Percentiles rank a stretch among this genome's conserved stretches.
These are phyloP conservation scores for Acromyrmex heyeri DNA, from an alignment of 1,140 invertebrate genomes.

Conservation along the genomic window DNA sequence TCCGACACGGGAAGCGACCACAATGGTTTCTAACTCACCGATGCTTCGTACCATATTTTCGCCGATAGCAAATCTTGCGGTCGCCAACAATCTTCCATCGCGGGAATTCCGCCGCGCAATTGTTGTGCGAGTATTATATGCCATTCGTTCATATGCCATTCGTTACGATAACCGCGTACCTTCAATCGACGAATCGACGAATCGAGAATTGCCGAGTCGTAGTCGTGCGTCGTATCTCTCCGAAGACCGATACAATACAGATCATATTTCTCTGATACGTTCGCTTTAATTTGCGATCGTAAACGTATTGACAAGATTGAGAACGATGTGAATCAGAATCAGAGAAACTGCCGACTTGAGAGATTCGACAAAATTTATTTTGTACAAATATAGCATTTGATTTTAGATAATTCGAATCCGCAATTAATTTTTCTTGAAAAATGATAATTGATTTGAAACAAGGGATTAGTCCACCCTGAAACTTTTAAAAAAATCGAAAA, in stretches of 20 bases:
- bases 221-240: slow-evolving; percentile 26
- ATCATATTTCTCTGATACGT: slow-evolving; percentile 47
- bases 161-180: slow-evolving; percentile 35
- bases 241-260: slow-evolving; percentile 30
- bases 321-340: slow-evolving; percentile 33
- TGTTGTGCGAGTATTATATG: slow-evolving; percentile 10
- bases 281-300: slow-evolving; percentile 45
- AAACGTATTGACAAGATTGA: slow-evolving; percentile 45
- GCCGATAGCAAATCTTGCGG: slow-evolving; percentile 43
- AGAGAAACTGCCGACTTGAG: neutral
- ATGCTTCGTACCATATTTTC: slow-evolving; percentile 35
- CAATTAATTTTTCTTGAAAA: neutral
- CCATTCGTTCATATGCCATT: slow-evolving; percentile 25
- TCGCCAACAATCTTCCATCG: slow-evolving; percentile 26
- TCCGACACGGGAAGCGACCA: neutral
- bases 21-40: slow-evolving; percentile 36
- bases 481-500: too few relatives aligned
- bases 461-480: too few relatives aligned
- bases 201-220: slow-evolving; percentile 53
- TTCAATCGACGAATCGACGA: slow-evolving; percentile 30
- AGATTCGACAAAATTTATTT: slow-evolving; percentile 12
- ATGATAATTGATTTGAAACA: neutral
- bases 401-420: neutral
- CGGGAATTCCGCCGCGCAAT: slow-evolving; percentile 42
- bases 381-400: neutral